Evolutionary conservation across 2,888 invertebrate genomes (phyloP), one percentile per base, ranked within the genome.

Genomic region (Dioctria rufipes): DNA sequence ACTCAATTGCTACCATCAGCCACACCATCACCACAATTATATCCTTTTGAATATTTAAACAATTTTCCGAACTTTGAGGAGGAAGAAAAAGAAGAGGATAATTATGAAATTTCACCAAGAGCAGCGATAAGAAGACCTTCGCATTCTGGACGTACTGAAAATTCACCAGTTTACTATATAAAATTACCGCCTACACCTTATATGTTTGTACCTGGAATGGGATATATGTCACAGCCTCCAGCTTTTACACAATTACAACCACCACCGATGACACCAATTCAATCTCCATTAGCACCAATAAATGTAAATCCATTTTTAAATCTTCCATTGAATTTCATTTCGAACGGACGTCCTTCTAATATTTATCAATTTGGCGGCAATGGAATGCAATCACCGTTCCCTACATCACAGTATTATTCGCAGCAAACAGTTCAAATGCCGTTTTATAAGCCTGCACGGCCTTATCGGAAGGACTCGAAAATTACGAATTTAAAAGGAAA

Each of bases 101-200:
- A 25, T 25, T 61, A 25, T 3, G 61, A 61, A 8, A 37, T 61
- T 37, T 11, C 61, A 39, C 25, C 61, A 4, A 13, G 61, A 1
- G 61, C 61, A 5, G 25, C n/a, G 1, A 61, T 61, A 37, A 51
- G 51, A 5, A 54, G 42, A 75, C 58, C 11, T 25, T 60, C 60
- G 49, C 42, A 60, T 8, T 60, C 43, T 13, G 13, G n/a, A n/a
- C 25, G 9, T 13, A 11, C 66, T 4, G 39, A 92, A 84, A 94
- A 96, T 86, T 96, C 96, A 0, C 94, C 95, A 54, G 95, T 96
- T 84, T 96, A 95, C 88, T 96, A 95, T 89, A 95, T 96, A 82
- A 92, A 95, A 83, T 89, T 96, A 81, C 96, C 96, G 0, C 95
- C 96, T 3, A 93, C 94, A 60, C 96, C 96, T 0, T 96, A 96